Evolutionary conservation across 92 coral and sea anemone species (phyloP).

Genomic region (Actinernus sp.): DNA sequence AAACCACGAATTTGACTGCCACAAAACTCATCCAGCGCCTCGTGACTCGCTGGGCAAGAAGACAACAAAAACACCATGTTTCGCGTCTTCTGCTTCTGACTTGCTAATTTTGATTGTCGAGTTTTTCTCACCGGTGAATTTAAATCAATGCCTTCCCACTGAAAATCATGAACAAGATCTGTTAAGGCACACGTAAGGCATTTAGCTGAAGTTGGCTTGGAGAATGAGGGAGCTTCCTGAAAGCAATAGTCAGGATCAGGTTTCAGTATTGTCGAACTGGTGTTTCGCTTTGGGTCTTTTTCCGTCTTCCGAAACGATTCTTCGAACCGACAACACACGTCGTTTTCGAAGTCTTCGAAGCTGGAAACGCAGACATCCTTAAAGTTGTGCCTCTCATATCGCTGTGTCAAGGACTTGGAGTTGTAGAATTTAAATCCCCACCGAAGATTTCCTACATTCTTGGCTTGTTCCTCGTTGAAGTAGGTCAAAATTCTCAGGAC

Average conservation of each 20-base stretch:
- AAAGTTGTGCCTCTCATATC: slow-evolving; percentile 84
- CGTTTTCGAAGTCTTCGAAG: slow-evolving; percentile 87
- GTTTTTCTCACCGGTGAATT: slow-evolving; percentile 77
- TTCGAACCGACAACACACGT: slow-evolving; percentile 46
- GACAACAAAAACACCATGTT: slow-evolving; percentile 85
- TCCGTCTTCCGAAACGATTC: slow-evolving; percentile 45
- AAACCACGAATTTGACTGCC: slow-evolving; percentile 33
- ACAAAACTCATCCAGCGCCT: slow-evolving; percentile 54
- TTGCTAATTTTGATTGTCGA: slow-evolving; percentile 31
- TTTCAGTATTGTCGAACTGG: too few relatives aligned
- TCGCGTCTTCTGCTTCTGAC: slow-evolving; percentile 19
- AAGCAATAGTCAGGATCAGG: slow-evolving; percentile 5
- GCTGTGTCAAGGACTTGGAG: slow-evolving; percentile 75
- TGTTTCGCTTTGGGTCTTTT: slow-evolving; percentile 9
- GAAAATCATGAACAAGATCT: slow-evolving; percentile 89
- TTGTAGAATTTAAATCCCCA: slow-evolving; percentile 97
- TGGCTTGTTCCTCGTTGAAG: slow-evolving; percentile 44
- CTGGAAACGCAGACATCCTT: slow-evolving; percentile 66
- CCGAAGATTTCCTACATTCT: slow-evolving; percentile 36
- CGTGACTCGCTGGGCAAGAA: slow-evolving; percentile 69
- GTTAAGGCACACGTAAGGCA: slow-evolving; percentile 85
- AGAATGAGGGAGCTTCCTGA: slow-evolving; percentile 1
- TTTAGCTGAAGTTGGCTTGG: slow-evolving; percentile 58
- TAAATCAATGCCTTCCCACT: slow-evolving; percentile 86
- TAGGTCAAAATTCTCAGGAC: slow-evolving; percentile 75